Percentiles rank a stretch among this genome's conserved stretches.
These are phyloP conservation scores for Disparrhopalites patrizii DNA, from an alignment of 2,888 invertebrate genomes.

Conservation along the genomic window DNA sequence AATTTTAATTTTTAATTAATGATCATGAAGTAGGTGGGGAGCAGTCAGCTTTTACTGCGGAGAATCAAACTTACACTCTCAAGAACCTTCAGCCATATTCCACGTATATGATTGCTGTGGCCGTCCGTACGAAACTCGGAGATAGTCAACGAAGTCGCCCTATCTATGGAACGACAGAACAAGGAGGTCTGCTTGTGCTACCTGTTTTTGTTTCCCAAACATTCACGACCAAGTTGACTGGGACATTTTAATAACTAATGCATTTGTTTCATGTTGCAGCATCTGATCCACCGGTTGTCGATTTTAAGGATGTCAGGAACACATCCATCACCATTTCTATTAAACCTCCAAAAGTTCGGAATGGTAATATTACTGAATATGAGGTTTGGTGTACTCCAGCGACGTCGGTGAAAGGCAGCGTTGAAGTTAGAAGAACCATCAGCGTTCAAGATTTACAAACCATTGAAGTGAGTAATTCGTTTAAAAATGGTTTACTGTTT, in stretches of 20 bases:
- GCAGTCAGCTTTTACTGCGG: slow-evolving; percentile 29
- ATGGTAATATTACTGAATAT: slow-evolving; percentile 70
- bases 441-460: too few relatives aligned
- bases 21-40: slow-evolving; percentile 34
- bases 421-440: too few relatives aligned
- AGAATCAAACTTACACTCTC: slow-evolving; percentile 33
- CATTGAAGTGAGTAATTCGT: too few relatives aligned
- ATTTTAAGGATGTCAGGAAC: slow-evolving; percentile 59
- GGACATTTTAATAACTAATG: background rate
- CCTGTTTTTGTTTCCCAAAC: background rate
- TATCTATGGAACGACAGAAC: slow-evolving; percentile 61
- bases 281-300: slow-evolving; percentile 59
- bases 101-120: slow-evolving; percentile 67
- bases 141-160: slow-evolving; percentile 58
- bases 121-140: slow-evolving; percentile 60
- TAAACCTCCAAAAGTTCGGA: slow-evolving; percentile 65
- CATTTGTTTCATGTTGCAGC: slow-evolving; percentile 52
- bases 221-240: too few relatives aligned
- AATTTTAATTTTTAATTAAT: background rate
- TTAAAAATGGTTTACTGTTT: too few relatives aligned
- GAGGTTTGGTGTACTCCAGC: slow-evolving; percentile 47
- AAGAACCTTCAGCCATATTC: slow-evolving; percentile 67
- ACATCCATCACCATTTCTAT: slow-evolving; percentile 63
- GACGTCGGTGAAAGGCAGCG: background rate
- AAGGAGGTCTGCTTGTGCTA: slow-evolving; percentile 8